These are phyloP conservation scores for Limnephilus marmoratus DNA, from an alignment of 2,888 invertebrate species.

Conservation along the genomic window DNA sequence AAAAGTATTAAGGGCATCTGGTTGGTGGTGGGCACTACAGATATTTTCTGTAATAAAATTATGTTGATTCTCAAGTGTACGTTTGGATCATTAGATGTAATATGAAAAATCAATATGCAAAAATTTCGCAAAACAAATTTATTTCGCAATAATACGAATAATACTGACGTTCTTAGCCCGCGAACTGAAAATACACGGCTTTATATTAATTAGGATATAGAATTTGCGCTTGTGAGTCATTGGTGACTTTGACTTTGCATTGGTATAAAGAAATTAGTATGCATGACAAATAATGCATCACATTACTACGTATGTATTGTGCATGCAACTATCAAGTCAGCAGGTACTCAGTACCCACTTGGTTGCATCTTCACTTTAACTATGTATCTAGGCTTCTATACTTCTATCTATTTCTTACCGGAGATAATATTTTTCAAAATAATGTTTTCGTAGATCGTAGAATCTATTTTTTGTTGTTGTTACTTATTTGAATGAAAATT, in stretches of 20 bases:
- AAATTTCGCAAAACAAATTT: no score
- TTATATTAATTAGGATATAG: not conserved
- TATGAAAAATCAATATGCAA: no score
- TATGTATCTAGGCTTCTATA: not conserved
- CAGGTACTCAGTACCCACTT: not conserved
- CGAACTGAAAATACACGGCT: not conserved
- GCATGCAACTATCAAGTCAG: not conserved
- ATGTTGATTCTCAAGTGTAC: no score
- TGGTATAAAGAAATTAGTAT: not conserved
- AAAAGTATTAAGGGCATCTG: no score
- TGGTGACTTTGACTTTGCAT: not conserved
- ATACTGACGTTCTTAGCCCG: not conserved
- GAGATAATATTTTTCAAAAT: no score
- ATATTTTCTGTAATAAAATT: no score
- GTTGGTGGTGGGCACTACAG: no score
- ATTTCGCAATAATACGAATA: not conserved
- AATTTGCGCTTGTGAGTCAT: not conserved
- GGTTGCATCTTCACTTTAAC: not conserved
- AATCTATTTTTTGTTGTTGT: no score
- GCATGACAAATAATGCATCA: not conserved
- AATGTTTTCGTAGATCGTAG: no score
- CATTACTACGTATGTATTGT: not conserved
- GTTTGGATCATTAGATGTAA: no score
- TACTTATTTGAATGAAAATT: no score
- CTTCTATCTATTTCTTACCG: no score